Evolutionary conservation across 2,888 invertebrate species (phyloP).

Genomic region (Caenorhabditis angaria): DNA sequence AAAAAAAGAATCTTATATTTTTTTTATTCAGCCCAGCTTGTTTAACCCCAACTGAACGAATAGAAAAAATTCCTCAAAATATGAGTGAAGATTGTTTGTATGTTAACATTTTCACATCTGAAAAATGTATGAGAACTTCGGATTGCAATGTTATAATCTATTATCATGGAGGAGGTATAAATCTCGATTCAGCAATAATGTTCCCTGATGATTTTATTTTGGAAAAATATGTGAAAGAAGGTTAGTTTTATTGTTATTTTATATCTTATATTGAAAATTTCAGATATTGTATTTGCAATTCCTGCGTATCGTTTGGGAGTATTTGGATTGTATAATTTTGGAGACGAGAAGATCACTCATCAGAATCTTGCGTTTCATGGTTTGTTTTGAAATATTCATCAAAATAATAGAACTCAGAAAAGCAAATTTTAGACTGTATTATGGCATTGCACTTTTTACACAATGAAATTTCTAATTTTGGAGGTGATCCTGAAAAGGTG

Average conservation of each 20-base stretch:
- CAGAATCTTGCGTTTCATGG: slow-evolving; percentile 55
- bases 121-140: slow-evolving; percentile 16
- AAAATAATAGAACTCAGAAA: slow-evolving; percentile 7
- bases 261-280: background rate
- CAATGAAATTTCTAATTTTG: slow-evolving; percentile 27
- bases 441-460: slow-evolving; percentile 24
- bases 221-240: slow-evolving; percentile 47
- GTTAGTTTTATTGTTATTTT: background rate
- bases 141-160: slow-evolving; percentile 55
- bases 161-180: slow-evolving; percentile 56
- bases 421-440: slow-evolving; percentile 13
- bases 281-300: no score
- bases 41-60: background rate
- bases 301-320: slow-evolving; percentile 45
- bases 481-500: slow-evolving; percentile 23
- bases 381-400: slow-evolving; percentile 18
- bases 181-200: slow-evolving; percentile 52
- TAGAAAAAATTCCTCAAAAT: background rate
- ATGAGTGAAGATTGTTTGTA: slow-evolving; percentile 36
- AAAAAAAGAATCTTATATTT: no score
- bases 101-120: slow-evolving; percentile 32
- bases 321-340: slow-evolving; percentile 55
- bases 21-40: slow-evolving; percentile 5
- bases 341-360: slow-evolving; percentile 35
- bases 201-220: slow-evolving; percentile 52